These are phyloP conservation scores for Scaptomyza cyrtandrae DNA, from an alignment of 2,888 invertebrate species.

Conservation along the genomic window DNA sequence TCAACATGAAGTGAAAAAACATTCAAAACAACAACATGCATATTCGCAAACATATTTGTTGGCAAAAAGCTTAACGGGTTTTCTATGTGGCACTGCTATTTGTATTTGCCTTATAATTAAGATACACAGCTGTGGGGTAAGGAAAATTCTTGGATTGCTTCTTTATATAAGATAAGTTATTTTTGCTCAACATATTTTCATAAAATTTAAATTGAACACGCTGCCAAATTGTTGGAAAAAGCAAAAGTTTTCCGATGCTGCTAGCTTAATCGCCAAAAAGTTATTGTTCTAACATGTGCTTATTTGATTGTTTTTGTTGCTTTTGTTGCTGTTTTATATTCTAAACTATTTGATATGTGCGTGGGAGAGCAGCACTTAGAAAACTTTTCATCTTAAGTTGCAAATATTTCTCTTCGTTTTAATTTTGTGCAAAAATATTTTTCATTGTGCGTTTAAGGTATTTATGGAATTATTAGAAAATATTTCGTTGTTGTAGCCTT, in stretches of 20 bases:
- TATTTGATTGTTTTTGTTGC: conserved; percentile 23
- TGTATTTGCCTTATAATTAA: conserved; percentile 57
- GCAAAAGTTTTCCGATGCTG: conserved; percentile 43
- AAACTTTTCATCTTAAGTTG: conserved; percentile 70
- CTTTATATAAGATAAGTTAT: conserved; percentile 34
- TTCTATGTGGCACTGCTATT: conserved; percentile 21
- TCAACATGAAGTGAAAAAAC: conserved; percentile 3
- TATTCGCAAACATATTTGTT: conserved; percentile 37
- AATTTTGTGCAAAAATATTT: conserved; percentile 54
- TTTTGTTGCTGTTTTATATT: conserved; percentile 17
- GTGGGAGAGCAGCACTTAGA: conserved; percentile 33
- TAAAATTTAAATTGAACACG: conserved; percentile 57
- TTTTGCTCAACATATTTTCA: conserved; percentile 31
- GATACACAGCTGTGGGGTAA: conserved; percentile 4
- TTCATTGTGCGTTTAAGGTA: conserved; percentile 58
- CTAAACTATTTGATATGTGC: conserved; percentile 49
- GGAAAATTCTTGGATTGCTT: conserved; percentile 21
- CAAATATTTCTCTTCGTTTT: conserved; percentile 22
- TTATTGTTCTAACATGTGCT: conserved; percentile 24
- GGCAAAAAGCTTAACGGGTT: conserved; percentile 41
- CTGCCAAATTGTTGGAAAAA: conserved; percentile 53
- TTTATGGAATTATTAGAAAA: conserved; percentile 70
- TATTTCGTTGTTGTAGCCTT: conserved; percentile 47
- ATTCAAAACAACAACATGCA: conserved; percentile 39
- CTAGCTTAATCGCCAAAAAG: conserved; percentile 63